Conservation (phyloP, 2,113 vertebrate species). For the Chlorodrepanis virens region DNA sequence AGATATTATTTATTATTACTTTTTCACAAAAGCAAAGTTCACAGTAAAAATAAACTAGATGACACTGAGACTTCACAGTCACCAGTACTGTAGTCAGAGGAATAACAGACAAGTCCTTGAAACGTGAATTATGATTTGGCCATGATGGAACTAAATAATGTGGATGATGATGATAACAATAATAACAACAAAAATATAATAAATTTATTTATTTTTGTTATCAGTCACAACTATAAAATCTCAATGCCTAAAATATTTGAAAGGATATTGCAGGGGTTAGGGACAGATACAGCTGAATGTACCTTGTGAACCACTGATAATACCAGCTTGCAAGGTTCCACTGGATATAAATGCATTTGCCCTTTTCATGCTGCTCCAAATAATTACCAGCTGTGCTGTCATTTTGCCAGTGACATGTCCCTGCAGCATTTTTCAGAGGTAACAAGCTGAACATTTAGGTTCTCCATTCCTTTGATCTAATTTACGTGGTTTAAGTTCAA, state of each 20-base stretch:
- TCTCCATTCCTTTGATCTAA: background rate
- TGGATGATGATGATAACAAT: background rate
- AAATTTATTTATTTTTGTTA: background rate
- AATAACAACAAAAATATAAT: background rate
- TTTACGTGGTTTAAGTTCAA: background rate
- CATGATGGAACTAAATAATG: background rate
- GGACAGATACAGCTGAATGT: background rate
- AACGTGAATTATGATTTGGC: background rate
- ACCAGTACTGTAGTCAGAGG: background rate
- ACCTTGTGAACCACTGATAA: background rate
- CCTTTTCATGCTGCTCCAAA: constrained; percentile 21
- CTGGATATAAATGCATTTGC: constrained; percentile 3
- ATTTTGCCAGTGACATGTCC: background rate
- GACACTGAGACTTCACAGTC: background rate
- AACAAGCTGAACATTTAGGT: background rate
- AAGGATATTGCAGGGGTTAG: background rate
- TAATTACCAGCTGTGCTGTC: constrained; percentile 23
- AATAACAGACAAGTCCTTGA: background rate
- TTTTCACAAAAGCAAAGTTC: background rate
- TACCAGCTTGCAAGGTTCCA: background rate
- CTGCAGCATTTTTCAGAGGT: background rate
- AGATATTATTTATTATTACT: background rate
- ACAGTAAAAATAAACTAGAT: background rate
- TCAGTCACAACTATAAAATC: background rate
- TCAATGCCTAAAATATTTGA: background rate